A percentile compares a stretch with the other conserved stretches of the same genome.
Evolutionary conservation across 2,888 invertebrate genomes (phyloP).

Genomic region (Orthosia cruda): DNA sequence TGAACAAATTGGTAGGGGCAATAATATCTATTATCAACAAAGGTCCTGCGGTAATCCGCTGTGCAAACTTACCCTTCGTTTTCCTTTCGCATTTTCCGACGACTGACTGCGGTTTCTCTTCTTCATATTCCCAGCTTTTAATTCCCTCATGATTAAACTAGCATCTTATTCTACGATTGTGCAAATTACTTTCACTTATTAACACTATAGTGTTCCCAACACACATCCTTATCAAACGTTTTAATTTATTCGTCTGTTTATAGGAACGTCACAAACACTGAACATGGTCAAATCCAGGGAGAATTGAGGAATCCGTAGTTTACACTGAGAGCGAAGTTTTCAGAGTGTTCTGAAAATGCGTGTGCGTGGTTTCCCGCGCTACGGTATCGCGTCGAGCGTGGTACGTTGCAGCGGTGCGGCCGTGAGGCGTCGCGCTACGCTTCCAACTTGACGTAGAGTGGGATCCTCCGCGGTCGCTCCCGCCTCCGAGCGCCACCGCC

Average conservation of each 20-base stretch:
- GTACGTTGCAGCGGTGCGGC: conserved; percentile 35
- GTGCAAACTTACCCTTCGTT: conserved; percentile 83
- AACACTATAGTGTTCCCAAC: conserved; percentile 63
- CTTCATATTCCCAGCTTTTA: conserved; percentile 75
- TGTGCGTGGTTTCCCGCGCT: conserved; percentile 71
- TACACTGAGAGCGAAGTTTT: conserved; percentile 46
- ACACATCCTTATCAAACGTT: conserved; percentile 67
- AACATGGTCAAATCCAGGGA: conserved; percentile 59
- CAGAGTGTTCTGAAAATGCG: conserved; percentile 63
- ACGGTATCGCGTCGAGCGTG: conserved; percentile 28
- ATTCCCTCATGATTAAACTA: conserved; percentile 63
- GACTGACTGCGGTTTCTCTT: conserved; percentile 78
- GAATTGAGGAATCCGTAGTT: conserved; percentile 48
- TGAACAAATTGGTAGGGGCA: neutral
- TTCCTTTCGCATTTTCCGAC: conserved; percentile 84
- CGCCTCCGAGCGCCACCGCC: conserved; percentile 75
- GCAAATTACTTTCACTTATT: conserved; percentile 66
- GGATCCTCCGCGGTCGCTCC: conserved; percentile 79
- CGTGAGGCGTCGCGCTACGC: conserved; percentile 84
- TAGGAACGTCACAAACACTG: conserved; percentile 59
- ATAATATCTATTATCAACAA: neutral
- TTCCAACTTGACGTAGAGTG: conserved; percentile 82
- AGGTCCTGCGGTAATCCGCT: neutral
- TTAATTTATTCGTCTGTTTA: conserved; percentile 46
- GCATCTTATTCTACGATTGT: conserved; percentile 55